phyloP scores from a whole-genome alignment of 1,140 invertebrate genomes.

The Dufourea novaeangliae region DNA sequence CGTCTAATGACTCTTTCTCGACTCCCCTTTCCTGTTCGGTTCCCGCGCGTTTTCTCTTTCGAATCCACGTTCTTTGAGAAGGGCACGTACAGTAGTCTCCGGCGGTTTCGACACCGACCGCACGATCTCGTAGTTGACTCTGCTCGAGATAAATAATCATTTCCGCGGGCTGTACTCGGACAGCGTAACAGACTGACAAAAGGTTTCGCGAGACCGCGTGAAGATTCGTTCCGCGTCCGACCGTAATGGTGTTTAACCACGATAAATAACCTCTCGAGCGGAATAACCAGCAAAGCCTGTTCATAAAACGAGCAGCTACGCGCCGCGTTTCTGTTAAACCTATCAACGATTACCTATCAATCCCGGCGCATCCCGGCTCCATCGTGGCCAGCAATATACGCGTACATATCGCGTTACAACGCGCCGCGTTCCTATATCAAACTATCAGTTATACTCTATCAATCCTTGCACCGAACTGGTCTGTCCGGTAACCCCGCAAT shows the following conservation, averaged over 20 bases:
- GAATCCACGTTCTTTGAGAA: too few relatives aligned
- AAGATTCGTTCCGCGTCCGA: background rate
- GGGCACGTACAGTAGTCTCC: too few relatives aligned
- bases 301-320: constrained; percentile 46
- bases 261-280: constrained; percentile 28
- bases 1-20: constrained; percentile 46
- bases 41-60: background rate
- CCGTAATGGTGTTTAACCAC: constrained; percentile 23
- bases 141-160: background rate
- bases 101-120: too few relatives aligned
- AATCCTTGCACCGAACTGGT: constrained; percentile 53
- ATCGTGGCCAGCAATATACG: constrained; percentile 12
- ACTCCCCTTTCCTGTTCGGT: background rate
- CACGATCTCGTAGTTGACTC: too few relatives aligned
- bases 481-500: constrained; percentile 24
- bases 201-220: background rate
- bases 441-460: constrained; percentile 61
- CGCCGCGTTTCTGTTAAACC: constrained; percentile 36
- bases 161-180: background rate
- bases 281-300: constrained; percentile 17
- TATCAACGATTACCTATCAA: constrained; percentile 66
- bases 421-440: constrained; percentile 54
- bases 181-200: background rate
- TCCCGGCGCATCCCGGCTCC: constrained; percentile 26
- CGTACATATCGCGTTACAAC: constrained; percentile 42